phyloP scores from a whole-genome alignment of 2,113 vertebrate genomes.

The Lates calcarifer region DNA sequence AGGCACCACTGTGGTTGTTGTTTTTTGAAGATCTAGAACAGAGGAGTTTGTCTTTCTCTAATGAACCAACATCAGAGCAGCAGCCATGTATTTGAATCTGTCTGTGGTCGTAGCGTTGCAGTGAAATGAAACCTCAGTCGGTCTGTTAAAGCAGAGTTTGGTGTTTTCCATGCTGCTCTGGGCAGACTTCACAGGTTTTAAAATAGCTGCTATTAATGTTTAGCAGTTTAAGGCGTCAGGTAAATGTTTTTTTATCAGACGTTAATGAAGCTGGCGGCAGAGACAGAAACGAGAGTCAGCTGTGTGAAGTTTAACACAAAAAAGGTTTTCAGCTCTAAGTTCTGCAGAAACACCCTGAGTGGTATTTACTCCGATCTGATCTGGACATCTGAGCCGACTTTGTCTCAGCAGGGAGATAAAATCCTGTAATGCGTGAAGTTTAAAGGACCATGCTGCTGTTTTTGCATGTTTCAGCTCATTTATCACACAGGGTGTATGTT shows the following conservation, averaged over 20 bases:
- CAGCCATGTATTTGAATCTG: too few relatives aligned
- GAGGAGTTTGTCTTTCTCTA: not conserved
- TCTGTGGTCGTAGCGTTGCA: too few relatives aligned
- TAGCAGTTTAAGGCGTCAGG: not conserved
- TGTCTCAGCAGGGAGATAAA: not conserved
- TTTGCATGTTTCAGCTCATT: not conserved
- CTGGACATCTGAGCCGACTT: not conserved
- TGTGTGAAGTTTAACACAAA: not conserved
- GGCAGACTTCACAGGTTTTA: constrained; percentile 4
- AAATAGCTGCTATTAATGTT: constrained; percentile 30
- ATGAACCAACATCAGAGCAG: not conserved
- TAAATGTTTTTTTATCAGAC: constrained; percentile 9
- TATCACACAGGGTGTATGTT: not conserved
- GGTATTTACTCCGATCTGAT: not conserved
- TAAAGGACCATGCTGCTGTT: constrained; percentile 4
- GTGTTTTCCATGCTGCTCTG: not conserved
- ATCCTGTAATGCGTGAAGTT: not conserved
- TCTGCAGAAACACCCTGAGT: not conserved
- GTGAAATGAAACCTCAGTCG: not conserved
- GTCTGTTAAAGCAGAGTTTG: not conserved
- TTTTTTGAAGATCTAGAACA: too few relatives aligned
- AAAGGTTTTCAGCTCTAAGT: not conserved
- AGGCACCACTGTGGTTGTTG: too few relatives aligned
- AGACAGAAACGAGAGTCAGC: not conserved
- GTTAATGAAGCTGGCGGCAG: constrained; percentile 10